A percentile compares a stretch with the other conserved stretches of the same genome.
phyloP scores from a whole-genome alignment of 2,797 vertebrate genomes.

The Myripristis jacobus region DNA sequence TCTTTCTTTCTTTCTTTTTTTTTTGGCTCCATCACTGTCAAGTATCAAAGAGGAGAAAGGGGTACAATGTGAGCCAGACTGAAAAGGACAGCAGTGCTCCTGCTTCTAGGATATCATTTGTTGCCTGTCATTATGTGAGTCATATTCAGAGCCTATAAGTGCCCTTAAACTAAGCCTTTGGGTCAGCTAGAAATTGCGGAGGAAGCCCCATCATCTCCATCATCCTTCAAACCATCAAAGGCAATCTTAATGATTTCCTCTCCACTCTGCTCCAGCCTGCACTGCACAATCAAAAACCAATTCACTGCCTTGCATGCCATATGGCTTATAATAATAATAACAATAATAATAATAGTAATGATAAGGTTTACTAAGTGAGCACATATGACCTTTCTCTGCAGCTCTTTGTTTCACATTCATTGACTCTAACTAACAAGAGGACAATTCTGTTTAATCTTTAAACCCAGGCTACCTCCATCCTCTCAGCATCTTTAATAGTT shows the following conservation, averaged over 20 bases:
- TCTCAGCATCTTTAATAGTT: too few species aligned
- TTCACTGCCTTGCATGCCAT: not conserved
- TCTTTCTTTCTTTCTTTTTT: too few species aligned
- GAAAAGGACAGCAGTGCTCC: constrained; percentile 14
- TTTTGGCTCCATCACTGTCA: too few species aligned
- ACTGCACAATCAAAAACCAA: constrained; percentile 20
- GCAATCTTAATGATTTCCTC: constrained; percentile 3
- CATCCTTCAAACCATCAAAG: constrained; percentile 14
- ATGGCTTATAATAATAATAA: too few species aligned
- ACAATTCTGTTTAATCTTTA: too few species aligned
- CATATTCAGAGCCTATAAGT: constrained; percentile 15
- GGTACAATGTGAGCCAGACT: constrained; percentile 1
- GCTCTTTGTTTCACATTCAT: too few species aligned
- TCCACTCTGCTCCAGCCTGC: not conserved
- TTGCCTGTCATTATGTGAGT: constrained; percentile 18
- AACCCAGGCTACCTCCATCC: too few species aligned
- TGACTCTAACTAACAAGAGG: too few species aligned
- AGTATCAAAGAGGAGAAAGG: too few species aligned
- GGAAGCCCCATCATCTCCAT: not conserved
- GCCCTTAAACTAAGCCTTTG: constrained; percentile 20
- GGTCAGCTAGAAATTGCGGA: constrained; percentile 2
- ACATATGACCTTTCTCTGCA: too few species aligned
- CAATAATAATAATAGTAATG: too few species aligned
- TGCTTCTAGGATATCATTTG: constrained; percentile 27
- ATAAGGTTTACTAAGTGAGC: too few species aligned